Percentiles rank a stretch among this genome's conserved stretches.
phyloP scores from a whole-genome alignment of 2,113 vertebrate genomes.

The Pteruthius melanotis region DNA sequence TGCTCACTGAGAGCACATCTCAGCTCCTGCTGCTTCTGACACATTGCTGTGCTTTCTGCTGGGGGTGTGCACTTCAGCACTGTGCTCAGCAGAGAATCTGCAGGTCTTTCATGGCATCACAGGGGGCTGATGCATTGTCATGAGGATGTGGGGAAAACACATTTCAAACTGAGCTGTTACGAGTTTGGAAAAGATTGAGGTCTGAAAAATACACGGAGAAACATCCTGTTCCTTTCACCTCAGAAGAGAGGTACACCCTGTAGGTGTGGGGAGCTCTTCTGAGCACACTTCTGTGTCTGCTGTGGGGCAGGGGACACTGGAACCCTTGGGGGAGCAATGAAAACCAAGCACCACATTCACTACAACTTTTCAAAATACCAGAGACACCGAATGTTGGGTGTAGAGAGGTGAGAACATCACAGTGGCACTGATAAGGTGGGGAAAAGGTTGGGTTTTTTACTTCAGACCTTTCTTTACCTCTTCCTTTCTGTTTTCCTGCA shows the following conservation, averaged over 20 bases:
- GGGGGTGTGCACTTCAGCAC: not conserved
- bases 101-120: not conserved
- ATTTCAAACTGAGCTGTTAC: not conserved
- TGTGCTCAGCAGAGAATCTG: not conserved
- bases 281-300: not conserved
- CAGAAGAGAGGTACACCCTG: not conserved
- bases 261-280: not conserved
- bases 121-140: not conserved
- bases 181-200: not conserved
- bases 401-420: not conserved
- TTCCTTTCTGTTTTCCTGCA: not conserved
- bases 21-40: not conserved
- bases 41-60: accelerated
- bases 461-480: not conserved
- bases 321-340: not conserved
- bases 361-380: not conserved
- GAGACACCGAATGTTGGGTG: not conserved
- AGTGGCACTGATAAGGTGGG: not conserved
- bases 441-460: accelerated
- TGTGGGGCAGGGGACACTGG: not conserved
- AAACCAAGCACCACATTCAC: not conserved
- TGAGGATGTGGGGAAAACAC: not conserved
- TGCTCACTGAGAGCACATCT: not conserved
- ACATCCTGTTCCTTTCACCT: not conserved
- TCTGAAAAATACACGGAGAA: not conserved